These are phyloP conservation scores for Caerostris darwini DNA, from an alignment of 1,140 invertebrate species.

Conservation along the genomic window DNA sequence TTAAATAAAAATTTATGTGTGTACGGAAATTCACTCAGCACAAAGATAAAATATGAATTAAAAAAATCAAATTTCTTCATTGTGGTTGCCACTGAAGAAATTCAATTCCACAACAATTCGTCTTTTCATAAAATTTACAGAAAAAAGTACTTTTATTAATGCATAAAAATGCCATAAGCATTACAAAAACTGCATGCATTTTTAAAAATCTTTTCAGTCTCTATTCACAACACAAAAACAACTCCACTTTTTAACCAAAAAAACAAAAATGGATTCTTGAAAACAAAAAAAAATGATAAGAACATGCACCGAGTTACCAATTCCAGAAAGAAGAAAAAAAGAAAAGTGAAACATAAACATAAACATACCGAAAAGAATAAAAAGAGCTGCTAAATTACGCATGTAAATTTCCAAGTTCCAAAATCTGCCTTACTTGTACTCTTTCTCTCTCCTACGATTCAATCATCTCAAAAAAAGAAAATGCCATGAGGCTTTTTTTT, in stretches of 20 bases:
- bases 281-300: neutral
- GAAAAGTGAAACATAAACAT: neutral
- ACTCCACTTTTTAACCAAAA: neutral
- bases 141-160: too few relatives aligned
- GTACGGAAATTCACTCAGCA: too few relatives aligned
- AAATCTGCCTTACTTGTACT: neutral
- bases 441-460: neutral
- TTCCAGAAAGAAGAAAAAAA: neutral
- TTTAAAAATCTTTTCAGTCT: too few relatives aligned
- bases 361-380: neutral
- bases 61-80: too few relatives aligned
- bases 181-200: too few relatives aligned
- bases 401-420: conserved; percentile 21
- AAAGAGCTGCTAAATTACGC: conserved; percentile 13
- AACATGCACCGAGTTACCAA: neutral
- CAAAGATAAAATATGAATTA: too few relatives aligned
- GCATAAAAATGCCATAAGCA: too few relatives aligned
- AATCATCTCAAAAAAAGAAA: conserved; percentile 8
- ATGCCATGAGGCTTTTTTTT: neutral
- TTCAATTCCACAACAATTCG: too few relatives aligned
- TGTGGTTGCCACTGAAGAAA: too few relatives aligned
- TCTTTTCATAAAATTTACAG: too few relatives aligned
- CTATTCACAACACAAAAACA: too few relatives aligned
- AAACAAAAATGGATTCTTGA: neutral
- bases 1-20: too few relatives aligned